Evolutionary conservation across 2,888 invertebrate genomes (phyloP).

Genomic region (Tenodera sinensis): DNA sequence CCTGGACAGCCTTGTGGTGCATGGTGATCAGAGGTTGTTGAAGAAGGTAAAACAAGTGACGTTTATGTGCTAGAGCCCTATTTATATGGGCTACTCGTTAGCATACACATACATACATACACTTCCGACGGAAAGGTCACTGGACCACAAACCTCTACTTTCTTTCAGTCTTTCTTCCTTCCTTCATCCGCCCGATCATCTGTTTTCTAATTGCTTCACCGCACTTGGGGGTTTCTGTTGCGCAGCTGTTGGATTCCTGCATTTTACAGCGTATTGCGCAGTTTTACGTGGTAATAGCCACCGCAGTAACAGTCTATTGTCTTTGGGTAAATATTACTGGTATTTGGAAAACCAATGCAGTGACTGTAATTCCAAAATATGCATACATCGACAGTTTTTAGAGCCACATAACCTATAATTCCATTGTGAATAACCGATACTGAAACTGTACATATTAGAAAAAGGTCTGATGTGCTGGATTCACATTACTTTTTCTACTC

Average conservation of each 20-base stretch:
- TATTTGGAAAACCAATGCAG: no score
- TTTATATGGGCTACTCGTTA: neutral
- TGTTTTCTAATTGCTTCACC: neutral
- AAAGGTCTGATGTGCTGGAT: no score
- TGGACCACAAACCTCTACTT: neutral
- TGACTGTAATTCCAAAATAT: no score
- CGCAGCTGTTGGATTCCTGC: neutral
- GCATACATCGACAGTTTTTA: no score
- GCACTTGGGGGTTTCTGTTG: neutral
- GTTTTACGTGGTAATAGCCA: neutral
- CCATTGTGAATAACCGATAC: no score
- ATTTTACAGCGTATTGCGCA: neutral
- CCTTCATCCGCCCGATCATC: neutral
- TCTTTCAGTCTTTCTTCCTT: neutral
- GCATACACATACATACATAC: neutral
- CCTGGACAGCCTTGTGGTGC: neutral
- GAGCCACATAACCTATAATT: no score
- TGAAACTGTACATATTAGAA: no score
- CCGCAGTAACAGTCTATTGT: neutral
- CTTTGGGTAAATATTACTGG: neutral
- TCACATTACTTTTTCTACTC: no score
- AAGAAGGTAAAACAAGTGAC: neutral
- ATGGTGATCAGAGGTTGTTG: neutral
- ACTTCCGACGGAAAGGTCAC: neutral
- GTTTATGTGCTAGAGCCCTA: neutral